Percentiles rank a stretch among this genome's conserved stretches.
Evolutionary conservation across 2,888 invertebrate species (phyloP).

Genomic region (Dynastes grantii): DNA sequence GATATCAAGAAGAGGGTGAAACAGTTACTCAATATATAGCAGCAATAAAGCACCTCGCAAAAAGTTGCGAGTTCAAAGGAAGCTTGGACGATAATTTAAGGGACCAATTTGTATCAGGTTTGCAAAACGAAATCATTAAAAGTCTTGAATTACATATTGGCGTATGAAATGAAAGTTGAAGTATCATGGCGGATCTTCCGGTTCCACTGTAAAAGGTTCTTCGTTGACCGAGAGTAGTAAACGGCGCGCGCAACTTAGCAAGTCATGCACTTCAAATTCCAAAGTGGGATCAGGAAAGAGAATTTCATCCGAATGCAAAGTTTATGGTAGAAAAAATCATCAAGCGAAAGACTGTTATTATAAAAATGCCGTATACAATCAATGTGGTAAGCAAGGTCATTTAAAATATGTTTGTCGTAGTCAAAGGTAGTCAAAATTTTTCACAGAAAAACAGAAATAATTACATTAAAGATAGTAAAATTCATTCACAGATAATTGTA

Average conservation of each 20-base stretch:
- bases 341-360: conserved; percentile 25
- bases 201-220: no score
- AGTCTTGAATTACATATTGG: conserved; percentile 23
- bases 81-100: no score
- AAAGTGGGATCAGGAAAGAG: background rate
- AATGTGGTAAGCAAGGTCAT: conserved; percentile 36
- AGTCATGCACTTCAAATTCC: no score
- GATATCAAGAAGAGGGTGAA: conserved; percentile 33
- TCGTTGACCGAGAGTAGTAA: no score
- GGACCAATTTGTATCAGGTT: no score
- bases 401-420: conserved; percentile 23
- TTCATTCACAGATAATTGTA: no score
- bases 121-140: conserved; percentile 19
- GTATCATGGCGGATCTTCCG: background rate
- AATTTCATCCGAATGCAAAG: background rate
- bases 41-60: background rate
- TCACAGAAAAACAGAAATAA: background rate
- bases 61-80: no score
- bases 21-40: conserved; percentile 29
- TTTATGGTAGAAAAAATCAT: conserved; percentile 32
- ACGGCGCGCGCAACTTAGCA: no score
- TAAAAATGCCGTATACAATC: conserved; percentile 31
- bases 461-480: no score
- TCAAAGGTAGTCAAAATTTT: background rate
- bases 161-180: conserved; percentile 25